A percentile compares a stretch with the other conserved stretches of the same genome.
These are phyloP conservation scores for Taenaris catops DNA, from an alignment of 2,888 invertebrate species.

Conservation along the genomic window DNA sequence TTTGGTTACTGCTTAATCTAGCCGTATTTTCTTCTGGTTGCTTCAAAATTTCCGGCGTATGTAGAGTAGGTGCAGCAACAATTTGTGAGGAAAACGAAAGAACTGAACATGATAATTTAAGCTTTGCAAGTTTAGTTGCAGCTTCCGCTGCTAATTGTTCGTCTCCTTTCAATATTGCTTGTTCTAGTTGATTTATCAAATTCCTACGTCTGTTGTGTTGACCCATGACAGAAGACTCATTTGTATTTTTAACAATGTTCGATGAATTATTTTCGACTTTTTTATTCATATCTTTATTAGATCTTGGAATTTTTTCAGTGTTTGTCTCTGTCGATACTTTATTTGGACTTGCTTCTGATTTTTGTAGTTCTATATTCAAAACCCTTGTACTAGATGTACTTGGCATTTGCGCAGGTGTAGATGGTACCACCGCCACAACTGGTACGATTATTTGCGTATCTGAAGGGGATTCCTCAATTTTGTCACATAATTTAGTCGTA, in stretches of 20 bases:
- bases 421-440: neutral
- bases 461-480: neutral
- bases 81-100: constrained; percentile 69
- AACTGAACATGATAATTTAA: constrained; percentile 87
- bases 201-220: constrained; percentile 54
- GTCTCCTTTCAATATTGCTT: constrained; percentile 88
- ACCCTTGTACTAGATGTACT: constrained; percentile 1
- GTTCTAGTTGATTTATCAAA: constrained; percentile 85
- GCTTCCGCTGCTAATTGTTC: constrained; percentile 87
- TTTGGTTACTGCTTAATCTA: no score
- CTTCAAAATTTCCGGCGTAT: neutral
- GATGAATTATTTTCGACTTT: constrained; percentile 11
- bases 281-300: constrained; percentile 8
- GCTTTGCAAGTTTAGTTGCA: constrained; percentile 87
- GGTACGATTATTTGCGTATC: neutral
- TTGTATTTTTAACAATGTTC: no score
- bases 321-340: neutral
- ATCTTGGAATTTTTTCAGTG: neutral
- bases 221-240: constrained; percentile 26
- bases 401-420: neutral
- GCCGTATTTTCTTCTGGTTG: no score
- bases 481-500: neutral
- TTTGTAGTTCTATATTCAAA: neutral
- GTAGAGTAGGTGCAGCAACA: constrained; percentile 33
- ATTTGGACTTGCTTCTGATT: neutral